Evolutionary conservation across 2,797 vertebrate species (phyloP).

Genomic region (Myotis daubentonii): DNA sequence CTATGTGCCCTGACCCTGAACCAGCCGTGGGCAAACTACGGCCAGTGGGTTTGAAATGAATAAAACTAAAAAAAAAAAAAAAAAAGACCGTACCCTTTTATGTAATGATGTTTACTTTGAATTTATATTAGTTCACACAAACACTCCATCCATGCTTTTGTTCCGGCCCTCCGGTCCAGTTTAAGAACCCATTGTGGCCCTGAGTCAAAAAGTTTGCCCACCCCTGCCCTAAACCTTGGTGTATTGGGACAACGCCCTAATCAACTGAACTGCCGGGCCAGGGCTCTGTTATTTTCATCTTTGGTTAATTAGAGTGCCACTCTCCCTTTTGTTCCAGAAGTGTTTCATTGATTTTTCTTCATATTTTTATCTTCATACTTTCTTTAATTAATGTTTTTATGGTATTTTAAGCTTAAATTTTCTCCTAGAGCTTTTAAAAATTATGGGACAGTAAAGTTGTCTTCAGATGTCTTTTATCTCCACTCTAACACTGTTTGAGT

Average conservation of each 20-base stretch:
- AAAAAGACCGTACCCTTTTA: too few relatives aligned
- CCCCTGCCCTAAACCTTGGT: not conserved
- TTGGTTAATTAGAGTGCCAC: conserved; percentile 4
- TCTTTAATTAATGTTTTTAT: conserved; percentile 51
- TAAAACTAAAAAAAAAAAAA: too few relatives aligned
- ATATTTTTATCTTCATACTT: conserved; percentile 51
- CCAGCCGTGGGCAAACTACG: too few relatives aligned
- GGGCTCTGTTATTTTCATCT: conserved; percentile 16
- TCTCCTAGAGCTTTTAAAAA: conserved; percentile 47
- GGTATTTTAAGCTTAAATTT: conserved; percentile 45
- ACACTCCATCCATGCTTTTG: too few relatives aligned
- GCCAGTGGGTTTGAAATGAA: too few relatives aligned
- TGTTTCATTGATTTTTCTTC: conserved; percentile 34
- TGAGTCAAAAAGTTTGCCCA: too few relatives aligned
- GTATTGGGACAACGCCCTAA: not conserved
- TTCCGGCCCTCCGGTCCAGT: too few relatives aligned
- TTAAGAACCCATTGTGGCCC: too few relatives aligned
- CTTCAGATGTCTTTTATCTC: conserved; percentile 66
- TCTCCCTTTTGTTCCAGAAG: not conserved
- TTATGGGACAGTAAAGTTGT: conserved; percentile 55
- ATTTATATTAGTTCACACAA: too few relatives aligned
- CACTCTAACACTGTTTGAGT: conserved; percentile 44
- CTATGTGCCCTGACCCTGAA: not conserved
- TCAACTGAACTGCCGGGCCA: not conserved
- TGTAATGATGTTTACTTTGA: too few relatives aligned